phyloP scores from a whole-genome alignment of 2,888 invertebrate species.

The Eupeodes latifasciatus region DNA sequence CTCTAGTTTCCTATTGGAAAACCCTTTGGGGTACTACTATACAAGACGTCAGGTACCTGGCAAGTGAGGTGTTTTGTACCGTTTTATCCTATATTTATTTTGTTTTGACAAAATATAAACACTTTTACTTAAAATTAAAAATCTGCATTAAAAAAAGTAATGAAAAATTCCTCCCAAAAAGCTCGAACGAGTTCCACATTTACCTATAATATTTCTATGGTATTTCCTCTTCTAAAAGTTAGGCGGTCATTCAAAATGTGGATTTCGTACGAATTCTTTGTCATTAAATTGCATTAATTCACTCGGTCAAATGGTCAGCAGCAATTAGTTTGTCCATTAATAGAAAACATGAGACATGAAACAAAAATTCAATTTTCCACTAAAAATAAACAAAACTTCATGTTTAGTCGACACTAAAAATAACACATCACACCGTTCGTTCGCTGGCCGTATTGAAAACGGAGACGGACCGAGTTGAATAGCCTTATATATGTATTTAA shows the following conservation, averaged over 20 bases:
- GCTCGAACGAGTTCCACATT: too few species aligned
- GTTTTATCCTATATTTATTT: too few species aligned
- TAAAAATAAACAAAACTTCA: background rate
- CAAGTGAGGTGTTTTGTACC: too few species aligned
- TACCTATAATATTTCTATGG: too few species aligned
- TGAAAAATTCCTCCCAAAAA: too few species aligned
- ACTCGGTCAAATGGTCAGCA: constrained; percentile 70
- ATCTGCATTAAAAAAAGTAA: too few species aligned
- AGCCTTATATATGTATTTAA: constrained; percentile 49
- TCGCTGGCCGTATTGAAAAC: too few species aligned
- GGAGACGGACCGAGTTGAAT: constrained; percentile 31
- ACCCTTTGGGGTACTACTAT: too few species aligned
- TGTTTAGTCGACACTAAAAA: constrained; percentile 40
- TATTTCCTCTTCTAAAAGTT: constrained; percentile 30
- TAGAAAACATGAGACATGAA: constrained; percentile 57
- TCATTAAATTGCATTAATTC: constrained; percentile 52
- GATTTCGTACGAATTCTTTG: constrained; percentile 35
- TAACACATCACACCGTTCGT: constrained; percentile 6
- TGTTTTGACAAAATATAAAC: too few species aligned
- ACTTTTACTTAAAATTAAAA: too few species aligned
- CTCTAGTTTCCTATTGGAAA: too few species aligned
- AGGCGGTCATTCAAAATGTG: constrained; percentile 44
- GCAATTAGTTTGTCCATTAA: constrained; percentile 39
- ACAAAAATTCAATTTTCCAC: constrained; percentile 7
- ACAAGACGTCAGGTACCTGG: too few species aligned